phyloP scores from a whole-genome alignment of 1,140 invertebrate genomes.

The Drosophila ironensis region DNA sequence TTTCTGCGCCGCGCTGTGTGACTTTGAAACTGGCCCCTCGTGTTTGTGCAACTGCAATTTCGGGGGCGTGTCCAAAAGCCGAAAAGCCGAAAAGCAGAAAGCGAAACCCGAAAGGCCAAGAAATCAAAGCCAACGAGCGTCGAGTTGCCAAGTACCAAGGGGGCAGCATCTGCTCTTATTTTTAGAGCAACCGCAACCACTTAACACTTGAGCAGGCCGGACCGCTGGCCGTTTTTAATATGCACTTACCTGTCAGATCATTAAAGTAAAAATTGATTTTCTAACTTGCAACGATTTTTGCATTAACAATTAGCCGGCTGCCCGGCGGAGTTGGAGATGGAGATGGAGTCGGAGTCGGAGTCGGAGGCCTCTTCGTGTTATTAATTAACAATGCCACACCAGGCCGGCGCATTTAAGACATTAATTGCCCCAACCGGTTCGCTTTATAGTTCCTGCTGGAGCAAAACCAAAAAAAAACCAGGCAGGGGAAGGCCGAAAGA shows the following conservation, averaged over 20 bases:
- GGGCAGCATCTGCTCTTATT: conserved; percentile 5
- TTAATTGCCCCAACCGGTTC: conserved; percentile 73
- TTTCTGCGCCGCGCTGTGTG: conserved; percentile 20
- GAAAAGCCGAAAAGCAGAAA: conserved; percentile 8
- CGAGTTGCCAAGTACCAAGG: neutral
- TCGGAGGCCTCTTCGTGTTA: conserved; percentile 55
- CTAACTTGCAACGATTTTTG: conserved; percentile 80
- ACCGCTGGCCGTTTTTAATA: conserved; percentile 50
- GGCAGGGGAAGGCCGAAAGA: too few species aligned
- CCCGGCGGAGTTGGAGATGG: too few species aligned
- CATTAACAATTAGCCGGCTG: conserved; percentile 68
- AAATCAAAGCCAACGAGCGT: neutral
- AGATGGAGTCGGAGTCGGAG: too few species aligned
- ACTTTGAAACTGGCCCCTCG: conserved; percentile 17
- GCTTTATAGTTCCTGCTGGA: conserved; percentile 8
- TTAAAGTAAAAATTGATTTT: conserved; percentile 81
- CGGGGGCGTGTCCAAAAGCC: conserved; percentile 2
- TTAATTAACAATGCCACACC: conserved; percentile 81
- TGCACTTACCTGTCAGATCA: conserved; percentile 72
- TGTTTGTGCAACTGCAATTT: conserved; percentile 7
- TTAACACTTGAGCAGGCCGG: conserved; percentile 20
- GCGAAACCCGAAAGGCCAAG: neutral
- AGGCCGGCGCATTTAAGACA: conserved; percentile 74
- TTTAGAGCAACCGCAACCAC: conserved; percentile 31
- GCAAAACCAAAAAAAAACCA: neutral